Conservation (phyloP, 23 tunicate genomes). For the Ascidia mentula region DNA sequence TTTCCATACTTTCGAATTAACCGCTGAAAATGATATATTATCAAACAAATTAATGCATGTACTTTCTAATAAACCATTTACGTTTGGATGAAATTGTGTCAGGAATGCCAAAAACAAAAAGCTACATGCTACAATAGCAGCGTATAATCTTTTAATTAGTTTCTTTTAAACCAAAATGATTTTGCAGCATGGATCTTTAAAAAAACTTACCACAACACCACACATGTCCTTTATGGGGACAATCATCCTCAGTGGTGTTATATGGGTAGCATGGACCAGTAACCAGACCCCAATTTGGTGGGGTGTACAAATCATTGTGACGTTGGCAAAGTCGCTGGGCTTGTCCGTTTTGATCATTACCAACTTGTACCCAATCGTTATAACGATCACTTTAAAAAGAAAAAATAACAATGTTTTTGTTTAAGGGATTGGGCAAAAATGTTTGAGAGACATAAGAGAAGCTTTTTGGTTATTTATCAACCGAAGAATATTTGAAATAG, state of each 20-base stretch:
- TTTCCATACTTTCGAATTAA: constrained; percentile 61
- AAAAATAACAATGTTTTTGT: neutral
- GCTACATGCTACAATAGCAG: too few relatives aligned
- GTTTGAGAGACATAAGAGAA: too few relatives aligned
- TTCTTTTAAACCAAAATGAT: neutral
- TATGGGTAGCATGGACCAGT: constrained; percentile 47
- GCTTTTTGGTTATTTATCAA: too few relatives aligned
- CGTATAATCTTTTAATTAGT: too few relatives aligned
- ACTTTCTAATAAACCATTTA: neutral
- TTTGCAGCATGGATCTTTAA: neutral
- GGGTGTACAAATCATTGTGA: constrained; percentile 51
- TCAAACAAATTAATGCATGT: neutral
- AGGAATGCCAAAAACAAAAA: too few relatives aligned
- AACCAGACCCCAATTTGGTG: constrained; percentile 52
- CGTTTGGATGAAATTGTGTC: too few relatives aligned
- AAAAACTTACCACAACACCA: constrained; percentile 65
- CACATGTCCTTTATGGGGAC: constrained; percentile 60
- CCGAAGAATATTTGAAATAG: too few relatives aligned
- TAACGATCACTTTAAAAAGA: constrained; percentile 34
- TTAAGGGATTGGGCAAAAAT: too few relatives aligned
- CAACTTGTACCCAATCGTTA: constrained; percentile 73
- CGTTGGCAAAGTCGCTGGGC: constrained; percentile 42
- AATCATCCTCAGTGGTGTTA: constrained; percentile 32
- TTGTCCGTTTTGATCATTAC: constrained; percentile 43
- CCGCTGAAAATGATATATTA: constrained; percentile 29